phyloP scores from a whole-genome alignment of 2,888 invertebrate genomes.

The Polydesmus complanatus region DNA sequence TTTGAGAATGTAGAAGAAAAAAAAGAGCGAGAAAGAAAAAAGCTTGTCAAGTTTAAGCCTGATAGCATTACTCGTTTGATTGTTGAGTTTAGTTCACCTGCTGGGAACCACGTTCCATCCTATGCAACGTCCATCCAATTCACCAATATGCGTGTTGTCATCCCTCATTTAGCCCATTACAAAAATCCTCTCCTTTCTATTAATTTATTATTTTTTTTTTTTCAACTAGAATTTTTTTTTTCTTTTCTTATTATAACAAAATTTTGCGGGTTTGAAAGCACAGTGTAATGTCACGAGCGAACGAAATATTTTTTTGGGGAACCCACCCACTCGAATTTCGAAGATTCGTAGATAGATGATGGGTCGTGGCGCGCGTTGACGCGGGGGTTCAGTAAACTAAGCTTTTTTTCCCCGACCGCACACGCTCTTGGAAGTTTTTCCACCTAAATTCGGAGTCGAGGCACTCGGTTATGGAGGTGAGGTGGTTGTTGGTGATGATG shows the following conservation, averaged over 20 bases:
- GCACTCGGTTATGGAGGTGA: not conserved
- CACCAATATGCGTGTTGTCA: not conserved
- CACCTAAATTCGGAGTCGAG: too few relatives aligned
- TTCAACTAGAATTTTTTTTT: too few relatives aligned
- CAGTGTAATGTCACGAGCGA: not conserved
- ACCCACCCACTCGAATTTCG: not conserved
- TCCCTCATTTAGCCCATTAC: not conserved
- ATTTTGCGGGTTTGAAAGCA: not conserved
- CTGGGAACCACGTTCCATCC: constrained; percentile 1
- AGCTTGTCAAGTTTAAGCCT: not conserved
- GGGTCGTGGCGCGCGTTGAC: too few relatives aligned
- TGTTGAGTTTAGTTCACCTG: constrained; percentile 3
- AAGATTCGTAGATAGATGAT: too few relatives aligned
- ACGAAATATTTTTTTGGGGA: not conserved
- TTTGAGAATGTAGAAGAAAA: not conserved
- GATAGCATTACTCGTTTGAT: constrained; percentile 7
- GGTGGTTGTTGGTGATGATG: too few relatives aligned
- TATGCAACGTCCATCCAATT: not conserved
- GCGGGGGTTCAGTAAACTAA: not conserved
- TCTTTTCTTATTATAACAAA: too few relatives aligned
- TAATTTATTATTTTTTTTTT: too few relatives aligned
- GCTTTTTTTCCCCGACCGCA: not conserved
- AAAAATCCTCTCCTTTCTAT: too few relatives aligned
- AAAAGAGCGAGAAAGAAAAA: not conserved
- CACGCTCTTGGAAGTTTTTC: too few relatives aligned